phyloP scores from a whole-genome alignment of 2,113 vertebrate genomes.

The Chinchilla lanigera region DNA sequence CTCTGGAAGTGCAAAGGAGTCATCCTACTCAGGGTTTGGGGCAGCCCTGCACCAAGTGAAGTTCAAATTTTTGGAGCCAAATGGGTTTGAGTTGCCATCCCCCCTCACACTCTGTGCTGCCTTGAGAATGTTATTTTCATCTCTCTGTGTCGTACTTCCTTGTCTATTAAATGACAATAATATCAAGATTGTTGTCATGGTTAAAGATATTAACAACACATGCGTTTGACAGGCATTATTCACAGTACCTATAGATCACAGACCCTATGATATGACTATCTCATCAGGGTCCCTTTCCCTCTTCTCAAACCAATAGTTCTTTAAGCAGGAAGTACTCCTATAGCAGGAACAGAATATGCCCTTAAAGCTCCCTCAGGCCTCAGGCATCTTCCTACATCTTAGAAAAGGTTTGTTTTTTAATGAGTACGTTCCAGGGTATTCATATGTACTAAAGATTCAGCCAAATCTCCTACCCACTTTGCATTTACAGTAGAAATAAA shows the following conservation, averaged over 20 bases:
- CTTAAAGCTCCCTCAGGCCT: not conserved
- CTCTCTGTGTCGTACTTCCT: not conserved
- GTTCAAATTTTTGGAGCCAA: not conserved
- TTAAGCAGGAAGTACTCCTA: not conserved
- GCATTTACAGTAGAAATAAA: not conserved
- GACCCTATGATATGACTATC: not conserved
- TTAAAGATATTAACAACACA: not conserved
- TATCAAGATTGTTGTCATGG: not conserved
- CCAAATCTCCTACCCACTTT: not conserved
- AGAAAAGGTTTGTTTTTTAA: not conserved
- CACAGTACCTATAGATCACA: not conserved
- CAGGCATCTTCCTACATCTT: not conserved
- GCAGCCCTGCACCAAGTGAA: not conserved
- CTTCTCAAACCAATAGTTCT: not conserved
- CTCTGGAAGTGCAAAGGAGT: not conserved
- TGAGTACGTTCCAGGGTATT: not conserved
- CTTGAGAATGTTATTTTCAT: not conserved
- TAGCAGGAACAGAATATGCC: not conserved
- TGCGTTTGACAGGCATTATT: not conserved
- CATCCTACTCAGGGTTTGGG: not conserved
- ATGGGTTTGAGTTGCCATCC: not conserved
- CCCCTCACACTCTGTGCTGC: not conserved
- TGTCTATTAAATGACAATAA: not conserved
- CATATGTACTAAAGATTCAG: not conserved
- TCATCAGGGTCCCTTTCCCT: not conserved